Conservation (phyloP, 2,888 invertebrate species). For the Cactoblastis cactorum region DNA sequence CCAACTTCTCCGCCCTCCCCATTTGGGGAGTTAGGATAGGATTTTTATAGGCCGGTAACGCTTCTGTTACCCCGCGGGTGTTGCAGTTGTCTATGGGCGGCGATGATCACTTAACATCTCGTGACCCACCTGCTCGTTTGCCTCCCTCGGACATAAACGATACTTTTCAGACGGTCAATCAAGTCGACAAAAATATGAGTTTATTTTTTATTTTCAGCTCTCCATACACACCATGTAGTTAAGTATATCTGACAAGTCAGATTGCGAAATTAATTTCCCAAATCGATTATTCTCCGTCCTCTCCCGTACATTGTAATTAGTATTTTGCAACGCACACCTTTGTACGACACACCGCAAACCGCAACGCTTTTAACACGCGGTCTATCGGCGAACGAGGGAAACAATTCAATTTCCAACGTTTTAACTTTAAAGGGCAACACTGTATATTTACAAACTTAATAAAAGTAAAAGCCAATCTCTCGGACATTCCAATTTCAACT, state of each 20-base stretch:
- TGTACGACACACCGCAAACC: constrained; percentile 23
- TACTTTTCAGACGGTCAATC: too few species aligned
- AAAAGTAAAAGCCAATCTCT: neutral
- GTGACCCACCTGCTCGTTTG: too few species aligned
- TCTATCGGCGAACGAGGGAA: constrained; percentile 23
- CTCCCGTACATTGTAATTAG: neutral
- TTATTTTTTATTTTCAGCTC: too few species aligned
- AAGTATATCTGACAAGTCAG: neutral
- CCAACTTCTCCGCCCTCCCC: too few species aligned
- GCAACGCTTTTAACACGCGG: constrained; percentile 28
- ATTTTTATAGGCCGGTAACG: too few species aligned
- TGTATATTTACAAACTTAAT: constrained; percentile 26
- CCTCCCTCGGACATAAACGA: too few species aligned
- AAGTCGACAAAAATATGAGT: too few species aligned
- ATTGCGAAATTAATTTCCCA: constrained; percentile 12
- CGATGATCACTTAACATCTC: too few species aligned
- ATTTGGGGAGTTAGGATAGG: too few species aligned
- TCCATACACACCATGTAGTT: too few species aligned
- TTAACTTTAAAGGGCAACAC: constrained; percentile 44
- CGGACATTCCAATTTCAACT: neutral
- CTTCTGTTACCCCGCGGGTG: too few species aligned
- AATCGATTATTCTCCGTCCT: neutral
- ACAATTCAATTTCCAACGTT: constrained; percentile 53
- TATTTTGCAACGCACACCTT: constrained; percentile 14
- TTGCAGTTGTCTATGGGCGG: too few species aligned